phyloP scores from a whole-genome alignment of 2,113 vertebrate species.

The Solea senegalensis region DNA sequence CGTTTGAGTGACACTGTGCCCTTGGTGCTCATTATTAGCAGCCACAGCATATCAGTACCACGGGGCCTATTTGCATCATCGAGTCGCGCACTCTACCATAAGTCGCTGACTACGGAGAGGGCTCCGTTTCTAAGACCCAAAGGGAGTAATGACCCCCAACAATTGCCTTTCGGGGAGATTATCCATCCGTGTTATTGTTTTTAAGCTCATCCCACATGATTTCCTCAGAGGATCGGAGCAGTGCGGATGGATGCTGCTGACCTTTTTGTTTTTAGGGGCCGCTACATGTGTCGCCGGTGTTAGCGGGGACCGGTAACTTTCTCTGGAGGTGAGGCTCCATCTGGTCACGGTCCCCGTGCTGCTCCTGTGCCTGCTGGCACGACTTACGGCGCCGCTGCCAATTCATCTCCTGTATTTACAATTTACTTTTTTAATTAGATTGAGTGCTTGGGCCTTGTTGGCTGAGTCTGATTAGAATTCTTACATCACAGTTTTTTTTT shows the following conservation, averaged over 20 bases:
- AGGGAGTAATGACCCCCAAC: slow-evolving; percentile 59
- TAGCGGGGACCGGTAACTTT: slow-evolving; percentile 20
- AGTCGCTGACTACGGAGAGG: slow-evolving; percentile 63
- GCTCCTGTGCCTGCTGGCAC: slow-evolving; percentile 27
- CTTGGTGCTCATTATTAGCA: slow-evolving; percentile 58
- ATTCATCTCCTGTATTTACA: slow-evolving; percentile 28
- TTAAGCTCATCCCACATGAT: slow-evolving; percentile 59
- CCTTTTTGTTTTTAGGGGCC: slow-evolving; percentile 60
- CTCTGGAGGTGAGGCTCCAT: slow-evolving; percentile 32
- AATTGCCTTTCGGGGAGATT: slow-evolving; percentile 61
- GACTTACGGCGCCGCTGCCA: slow-evolving; percentile 18
- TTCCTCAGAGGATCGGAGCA: slow-evolving; percentile 56
- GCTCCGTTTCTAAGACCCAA: slow-evolving; percentile 55
- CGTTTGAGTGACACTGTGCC: slow-evolving; percentile 54
- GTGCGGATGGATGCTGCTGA: slow-evolving; percentile 56
- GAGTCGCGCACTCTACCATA: slow-evolving; percentile 37
- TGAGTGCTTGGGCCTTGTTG: slow-evolving; percentile 25
- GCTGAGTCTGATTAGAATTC: not conserved
- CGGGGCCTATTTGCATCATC: slow-evolving; percentile 62
- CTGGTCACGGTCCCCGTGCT: slow-evolving; percentile 39
- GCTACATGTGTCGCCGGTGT: slow-evolving; percentile 56
- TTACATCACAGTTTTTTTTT: not conserved
- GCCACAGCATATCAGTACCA: slow-evolving; percentile 35
- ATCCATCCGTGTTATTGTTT: slow-evolving; percentile 72
- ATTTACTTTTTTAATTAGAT: slow-evolving; percentile 29